Percentiles rank a stretch among this genome's conserved stretches.
Conservation (phyloP, 1,140 invertebrate genomes). For the Orius insidiosus region DNA sequence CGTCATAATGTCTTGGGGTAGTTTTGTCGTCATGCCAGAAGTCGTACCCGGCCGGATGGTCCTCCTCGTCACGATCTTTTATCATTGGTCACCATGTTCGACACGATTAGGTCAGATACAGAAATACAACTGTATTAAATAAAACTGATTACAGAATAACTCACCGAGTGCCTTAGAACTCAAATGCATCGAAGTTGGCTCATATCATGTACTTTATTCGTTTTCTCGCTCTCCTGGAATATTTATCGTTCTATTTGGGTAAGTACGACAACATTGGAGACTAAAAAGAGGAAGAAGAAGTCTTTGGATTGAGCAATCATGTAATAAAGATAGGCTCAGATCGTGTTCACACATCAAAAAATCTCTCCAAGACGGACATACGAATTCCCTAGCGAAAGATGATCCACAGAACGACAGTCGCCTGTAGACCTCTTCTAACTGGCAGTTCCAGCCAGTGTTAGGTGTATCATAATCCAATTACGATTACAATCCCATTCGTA, state of each 20-base stretch:
- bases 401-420: too few relatives aligned
- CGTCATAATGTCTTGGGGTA: slow-evolving; percentile 46
- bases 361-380: slow-evolving; percentile 10
- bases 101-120: slow-evolving; percentile 34
- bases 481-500: too few relatives aligned
- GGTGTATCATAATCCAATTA: too few relatives aligned
- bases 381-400: slow-evolving; percentile 1
- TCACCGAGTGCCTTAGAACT: slow-evolving; percentile 42
- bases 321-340: slow-evolving; percentile 15
- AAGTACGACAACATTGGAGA: slow-evolving; percentile 40
- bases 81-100: slow-evolving; percentile 42
- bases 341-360: slow-evolving; percentile 9
- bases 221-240: slow-evolving; percentile 54
- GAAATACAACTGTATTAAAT: background rate
- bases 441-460: too few relatives aligned
- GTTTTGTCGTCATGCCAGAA: slow-evolving; percentile 43
- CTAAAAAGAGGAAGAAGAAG: slow-evolving; percentile 30
- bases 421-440: too few relatives aligned
- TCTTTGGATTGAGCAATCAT: slow-evolving; percentile 17
- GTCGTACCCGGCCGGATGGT: slow-evolving; percentile 39
- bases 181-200: slow-evolving; percentile 58
- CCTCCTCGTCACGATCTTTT: slow-evolving; percentile 38
- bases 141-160: slow-evolving; percentile 31
- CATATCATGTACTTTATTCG: slow-evolving; percentile 50
- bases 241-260: slow-evolving; percentile 44